Evolutionary conservation across 2,797 vertebrate genomes (phyloP).

Genomic region (Phrynocephalus vlangalii): DNA sequence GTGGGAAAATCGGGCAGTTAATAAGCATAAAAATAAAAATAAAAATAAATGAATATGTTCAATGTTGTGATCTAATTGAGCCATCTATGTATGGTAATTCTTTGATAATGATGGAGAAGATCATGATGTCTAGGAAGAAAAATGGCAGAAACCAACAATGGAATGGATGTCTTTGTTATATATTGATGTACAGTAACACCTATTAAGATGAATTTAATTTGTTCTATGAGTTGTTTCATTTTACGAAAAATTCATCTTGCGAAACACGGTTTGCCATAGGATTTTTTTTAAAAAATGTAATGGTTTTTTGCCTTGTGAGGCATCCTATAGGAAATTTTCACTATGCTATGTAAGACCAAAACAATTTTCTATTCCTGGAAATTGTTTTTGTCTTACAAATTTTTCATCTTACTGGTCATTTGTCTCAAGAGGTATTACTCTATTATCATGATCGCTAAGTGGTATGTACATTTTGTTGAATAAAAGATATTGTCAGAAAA

Average conservation of each 20-base stretch:
- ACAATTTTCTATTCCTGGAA: not conserved
- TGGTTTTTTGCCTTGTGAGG: no score
- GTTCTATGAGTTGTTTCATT: not conserved
- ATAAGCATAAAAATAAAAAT: no score
- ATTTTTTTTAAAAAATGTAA: no score
- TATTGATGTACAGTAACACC: no score
- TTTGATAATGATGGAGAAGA: not conserved
- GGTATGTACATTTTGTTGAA: not conserved
- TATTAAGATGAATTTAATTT: not conserved
- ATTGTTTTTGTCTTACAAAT: not conserved
- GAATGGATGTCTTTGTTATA: no score
- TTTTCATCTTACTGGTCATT: no score
- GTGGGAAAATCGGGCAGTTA: no score
- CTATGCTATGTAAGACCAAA: no score
- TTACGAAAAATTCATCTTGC: no score
- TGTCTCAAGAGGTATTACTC: not conserved
- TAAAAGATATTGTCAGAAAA: not conserved
- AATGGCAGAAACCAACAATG: not conserved
- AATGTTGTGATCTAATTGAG: not conserved
- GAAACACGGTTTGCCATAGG: no score
- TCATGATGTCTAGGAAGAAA: not conserved
- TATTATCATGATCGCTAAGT: not conserved
- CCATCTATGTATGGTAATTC: no score
- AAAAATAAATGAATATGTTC: not conserved
- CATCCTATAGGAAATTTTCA: no score